Percentiles rank a stretch among this genome's conserved stretches.
Evolutionary conservation across 2,888 invertebrate genomes (phyloP).

Genomic region (Leptinotarsa peninsularis): DNA sequence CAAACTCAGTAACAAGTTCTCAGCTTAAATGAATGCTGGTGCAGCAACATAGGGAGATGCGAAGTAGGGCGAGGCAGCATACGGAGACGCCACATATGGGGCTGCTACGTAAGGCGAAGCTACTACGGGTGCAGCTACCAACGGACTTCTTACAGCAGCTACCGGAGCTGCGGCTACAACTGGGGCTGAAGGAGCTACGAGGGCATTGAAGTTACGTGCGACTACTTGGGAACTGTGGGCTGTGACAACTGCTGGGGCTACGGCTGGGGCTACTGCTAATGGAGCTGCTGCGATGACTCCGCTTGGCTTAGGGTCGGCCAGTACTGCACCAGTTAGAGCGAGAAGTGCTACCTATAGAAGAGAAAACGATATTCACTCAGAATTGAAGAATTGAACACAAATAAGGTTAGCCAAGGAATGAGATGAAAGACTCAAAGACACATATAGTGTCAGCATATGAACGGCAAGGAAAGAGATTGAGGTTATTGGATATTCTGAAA

Average conservation of each 20-base stretch:
- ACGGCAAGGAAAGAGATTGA: no score
- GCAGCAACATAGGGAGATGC: slow-evolving; percentile 9
- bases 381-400: no score
- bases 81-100: background rate
- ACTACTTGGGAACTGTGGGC: slow-evolving; percentile 76
- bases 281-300: slow-evolving; percentile 62
- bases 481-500: no score
- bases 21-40: background rate
- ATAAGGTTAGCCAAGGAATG: no score
- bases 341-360: slow-evolving; percentile 30
- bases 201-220: slow-evolving; percentile 73
- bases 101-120: slow-evolving; percentile 19
- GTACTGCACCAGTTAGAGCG: slow-evolving; percentile 25
- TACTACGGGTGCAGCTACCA: slow-evolving; percentile 54
- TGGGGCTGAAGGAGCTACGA: slow-evolving; percentile 65
- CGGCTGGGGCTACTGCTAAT: slow-evolving; percentile 52
- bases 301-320: slow-evolving; percentile 60
- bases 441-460: no score
- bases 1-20: background rate
- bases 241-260: slow-evolving; percentile 69
- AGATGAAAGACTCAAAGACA: no score
- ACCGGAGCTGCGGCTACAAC: slow-evolving; percentile 57
- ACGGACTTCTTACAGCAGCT: slow-evolving; percentile 55
- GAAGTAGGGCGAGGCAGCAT: background rate
- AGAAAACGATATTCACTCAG: background rate